Base-by-base conservation (phyloP, 2,888 invertebrate species). In the Acleris cristana region DNA sequence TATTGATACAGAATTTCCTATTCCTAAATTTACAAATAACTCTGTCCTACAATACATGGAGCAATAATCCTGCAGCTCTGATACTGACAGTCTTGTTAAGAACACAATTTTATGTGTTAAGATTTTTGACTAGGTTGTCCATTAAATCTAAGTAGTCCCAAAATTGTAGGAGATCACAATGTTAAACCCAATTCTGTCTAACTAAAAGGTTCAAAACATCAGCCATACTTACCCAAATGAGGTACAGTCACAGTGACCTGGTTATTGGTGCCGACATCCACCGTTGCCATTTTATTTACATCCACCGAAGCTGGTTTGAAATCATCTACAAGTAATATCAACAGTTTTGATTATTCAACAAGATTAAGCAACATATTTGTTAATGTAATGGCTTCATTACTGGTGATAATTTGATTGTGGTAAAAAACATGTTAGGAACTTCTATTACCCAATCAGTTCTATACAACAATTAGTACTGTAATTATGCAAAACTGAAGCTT, bases 221-320 rank as follows among this genome's bases (percentile, higher is more conserved):
- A 34, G 34, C 3, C 10, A 14, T 64, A 79, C 83, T 92, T 82
- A 96, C 96, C 96, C 86, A 97, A 95, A 95, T 99, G 98, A 73
- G 99, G 99, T 77, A 99, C 97, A 74, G 97, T 97, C 72, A 97
- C 96, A 74, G 97, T 97, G 79, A 99, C 97, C 89, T 98, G 97
- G 89, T 98, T 96, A 83, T 96, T 97, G 75, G 95, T 95, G 73
- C 97, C 97, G 72, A 99, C 96, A 86, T 98, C 98, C 67, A 99
- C 96, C 30, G 95, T 95, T 48, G 98, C 98, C 93, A 97, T 96
- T 91, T 98, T 97, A 80, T 96, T 96, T 55, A 96, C 96, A 88
- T 99, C 99, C 64, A 99, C 98, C 77, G 98, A 99, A n/a, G 99
- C 99, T 74, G 99, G 99, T 87, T 99, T 99, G 87, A 99, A 99